These are phyloP conservation scores for Bombyx mandarina DNA, from an alignment of 1,140 invertebrate genomes.

Conservation along the genomic window DNA sequence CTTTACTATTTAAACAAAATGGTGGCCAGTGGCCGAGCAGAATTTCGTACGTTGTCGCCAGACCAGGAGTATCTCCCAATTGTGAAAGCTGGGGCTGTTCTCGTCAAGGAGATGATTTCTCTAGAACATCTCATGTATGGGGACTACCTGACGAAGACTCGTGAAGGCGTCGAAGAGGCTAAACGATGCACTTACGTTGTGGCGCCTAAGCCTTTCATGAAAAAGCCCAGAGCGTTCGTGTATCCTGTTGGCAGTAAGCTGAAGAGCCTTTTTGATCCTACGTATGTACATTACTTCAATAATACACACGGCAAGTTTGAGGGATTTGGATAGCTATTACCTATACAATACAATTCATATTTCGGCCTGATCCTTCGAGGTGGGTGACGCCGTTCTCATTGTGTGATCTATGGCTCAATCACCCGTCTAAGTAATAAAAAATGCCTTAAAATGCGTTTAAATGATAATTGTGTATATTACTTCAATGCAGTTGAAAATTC, in stretches of 20 bases:
- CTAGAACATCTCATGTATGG: conserved; percentile 77
- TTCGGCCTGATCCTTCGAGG: too few relatives aligned
- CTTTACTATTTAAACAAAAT: conserved; percentile 51
- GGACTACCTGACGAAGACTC: conserved; percentile 77
- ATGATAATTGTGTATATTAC: too few relatives aligned
- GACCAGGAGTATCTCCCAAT: conserved; percentile 62
- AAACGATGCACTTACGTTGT: conserved; percentile 81
- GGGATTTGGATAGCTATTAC: too few relatives aligned
- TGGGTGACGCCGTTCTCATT: too few relatives aligned
- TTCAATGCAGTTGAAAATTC: too few relatives aligned
- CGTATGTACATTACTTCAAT: conserved; percentile 71
- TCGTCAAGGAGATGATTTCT: conserved; percentile 76
- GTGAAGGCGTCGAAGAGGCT: conserved; percentile 70
- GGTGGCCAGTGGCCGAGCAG: conserved; percentile 43
- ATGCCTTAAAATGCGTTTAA: too few relatives aligned
- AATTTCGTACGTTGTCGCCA: conserved; percentile 30
- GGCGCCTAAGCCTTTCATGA: conserved; percentile 76
- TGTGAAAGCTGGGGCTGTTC: conserved; percentile 71
- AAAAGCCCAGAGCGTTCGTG: conserved; percentile 77
- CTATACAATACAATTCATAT: too few relatives aligned
- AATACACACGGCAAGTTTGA: too few relatives aligned
- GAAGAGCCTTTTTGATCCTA: conserved; percentile 73
- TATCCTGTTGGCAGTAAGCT: conserved; percentile 75
- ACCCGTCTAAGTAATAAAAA: too few relatives aligned
- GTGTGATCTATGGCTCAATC: too few relatives aligned